These are phyloP conservation scores for Galemys pyrenaicus DNA, from an alignment of 2,113 vertebrate species.

Conservation along the genomic window DNA sequence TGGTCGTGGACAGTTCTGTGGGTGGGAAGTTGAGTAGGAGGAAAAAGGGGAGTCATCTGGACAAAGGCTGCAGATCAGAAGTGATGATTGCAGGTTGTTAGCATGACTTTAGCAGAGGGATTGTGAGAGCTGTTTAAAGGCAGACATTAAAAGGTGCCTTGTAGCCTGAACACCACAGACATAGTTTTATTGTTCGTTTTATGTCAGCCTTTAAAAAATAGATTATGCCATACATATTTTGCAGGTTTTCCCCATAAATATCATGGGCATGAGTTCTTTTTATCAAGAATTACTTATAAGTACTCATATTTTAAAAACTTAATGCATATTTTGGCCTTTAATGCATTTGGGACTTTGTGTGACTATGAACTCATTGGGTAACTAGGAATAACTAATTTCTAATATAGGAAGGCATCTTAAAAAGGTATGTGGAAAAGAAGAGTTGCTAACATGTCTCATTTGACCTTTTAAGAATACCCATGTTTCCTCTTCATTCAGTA, in stretches of 20 bases:
- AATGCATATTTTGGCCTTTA: not conserved
- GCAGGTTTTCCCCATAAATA: not conserved
- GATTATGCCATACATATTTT: not conserved
- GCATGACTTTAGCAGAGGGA: not conserved
- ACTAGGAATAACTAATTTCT: conserved; percentile 2
- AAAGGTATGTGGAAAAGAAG: not conserved
- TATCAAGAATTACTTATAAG: not conserved
- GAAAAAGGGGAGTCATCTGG: not conserved
- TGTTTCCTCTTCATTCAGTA: not conserved
- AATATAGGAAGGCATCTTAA: not conserved
- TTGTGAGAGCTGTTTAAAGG: not conserved
- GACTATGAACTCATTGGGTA: not conserved
- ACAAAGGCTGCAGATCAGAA: not conserved
- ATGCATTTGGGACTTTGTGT: not conserved
- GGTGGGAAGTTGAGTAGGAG: not conserved
- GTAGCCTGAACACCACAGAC: not conserved
- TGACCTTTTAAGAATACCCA: not conserved
- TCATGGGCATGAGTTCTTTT: not conserved
- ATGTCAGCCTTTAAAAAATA: not conserved
- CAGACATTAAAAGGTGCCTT: not conserved
- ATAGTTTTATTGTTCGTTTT: not conserved
- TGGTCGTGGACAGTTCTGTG: not conserved
- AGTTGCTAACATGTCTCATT: not conserved
- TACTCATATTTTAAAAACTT: not conserved
- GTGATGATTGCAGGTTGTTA: not conserved